Conservation (phyloP, 1,140 invertebrate species). For the Hycleus phaleratus region DNA sequence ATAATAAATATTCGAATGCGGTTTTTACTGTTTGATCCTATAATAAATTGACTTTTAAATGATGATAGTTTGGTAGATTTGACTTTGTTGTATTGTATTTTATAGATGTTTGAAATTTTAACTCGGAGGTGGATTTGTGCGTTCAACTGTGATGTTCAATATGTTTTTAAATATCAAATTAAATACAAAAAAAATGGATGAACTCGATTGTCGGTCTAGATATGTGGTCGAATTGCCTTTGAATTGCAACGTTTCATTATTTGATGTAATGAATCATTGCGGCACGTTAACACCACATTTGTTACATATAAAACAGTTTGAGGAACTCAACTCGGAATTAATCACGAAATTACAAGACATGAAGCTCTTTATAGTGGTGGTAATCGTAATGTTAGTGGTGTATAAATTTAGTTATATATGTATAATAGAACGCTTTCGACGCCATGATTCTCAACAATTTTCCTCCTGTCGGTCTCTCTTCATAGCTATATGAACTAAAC, state of each 20-base stretch:
- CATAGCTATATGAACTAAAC: not conserved
- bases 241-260: not conserved
- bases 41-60: no score
- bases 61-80: no score
- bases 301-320: constrained; percentile 6
- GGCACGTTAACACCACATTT: constrained; percentile 11
- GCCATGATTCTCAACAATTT: not conserved
- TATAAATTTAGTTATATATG: not conserved
- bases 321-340: constrained; percentile 10
- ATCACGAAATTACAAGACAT: constrained; percentile 9
- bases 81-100: no score
- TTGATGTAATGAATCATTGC: constrained; percentile 2
- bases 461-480: not conserved
- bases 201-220: no score
- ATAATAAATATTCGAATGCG: no score
- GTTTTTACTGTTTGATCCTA: no score
- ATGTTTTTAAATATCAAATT: not conserved
- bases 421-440: not conserved
- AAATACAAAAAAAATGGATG: no score
- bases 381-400: not conserved
- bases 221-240: no score
- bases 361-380: not conserved
- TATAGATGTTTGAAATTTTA: no score
- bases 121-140: not conserved
- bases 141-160: constrained; percentile 11